Conservation (phyloP, 1,140 invertebrate genomes). For the Akabosia matsudoensis region DNA sequence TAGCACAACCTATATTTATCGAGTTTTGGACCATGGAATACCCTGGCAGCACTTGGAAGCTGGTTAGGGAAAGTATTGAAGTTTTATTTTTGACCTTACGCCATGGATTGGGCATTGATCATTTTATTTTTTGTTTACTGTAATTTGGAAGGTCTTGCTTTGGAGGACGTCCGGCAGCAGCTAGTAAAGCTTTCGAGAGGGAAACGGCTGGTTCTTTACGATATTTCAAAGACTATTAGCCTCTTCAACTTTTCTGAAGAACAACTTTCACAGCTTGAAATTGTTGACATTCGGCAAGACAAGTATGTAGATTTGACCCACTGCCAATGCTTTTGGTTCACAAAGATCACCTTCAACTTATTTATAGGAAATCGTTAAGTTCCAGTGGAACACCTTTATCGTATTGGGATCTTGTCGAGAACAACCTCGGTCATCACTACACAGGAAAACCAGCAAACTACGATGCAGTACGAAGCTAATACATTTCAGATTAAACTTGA, state of each 20-base stretch:
- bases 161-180: not conserved
- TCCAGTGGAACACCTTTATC: not conserved
- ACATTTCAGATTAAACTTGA: not conserved
- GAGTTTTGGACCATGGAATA: conserved; percentile 8
- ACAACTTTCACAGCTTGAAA: not conserved
- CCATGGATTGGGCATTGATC: not conserved
- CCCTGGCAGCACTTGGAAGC: conserved; percentile 9
- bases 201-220: not conserved
- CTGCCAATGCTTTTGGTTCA: not conserved
- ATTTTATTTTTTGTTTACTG: not conserved
- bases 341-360: no score
- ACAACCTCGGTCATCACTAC: not conserved
- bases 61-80: not conserved
- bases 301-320: not conserved
- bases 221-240: not conserved
- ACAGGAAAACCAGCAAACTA: conserved; percentile 1
- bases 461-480: not conserved
- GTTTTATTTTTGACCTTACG: not conserved
- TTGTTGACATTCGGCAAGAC: not conserved
- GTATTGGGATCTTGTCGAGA: not conserved
- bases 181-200: not conserved
- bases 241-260: not conserved
- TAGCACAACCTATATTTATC: not conserved
- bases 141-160: not conserved
- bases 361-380: not conserved